phyloP scores from a whole-genome alignment of 2,888 invertebrate genomes.

The Aporophyla nigra region DNA sequence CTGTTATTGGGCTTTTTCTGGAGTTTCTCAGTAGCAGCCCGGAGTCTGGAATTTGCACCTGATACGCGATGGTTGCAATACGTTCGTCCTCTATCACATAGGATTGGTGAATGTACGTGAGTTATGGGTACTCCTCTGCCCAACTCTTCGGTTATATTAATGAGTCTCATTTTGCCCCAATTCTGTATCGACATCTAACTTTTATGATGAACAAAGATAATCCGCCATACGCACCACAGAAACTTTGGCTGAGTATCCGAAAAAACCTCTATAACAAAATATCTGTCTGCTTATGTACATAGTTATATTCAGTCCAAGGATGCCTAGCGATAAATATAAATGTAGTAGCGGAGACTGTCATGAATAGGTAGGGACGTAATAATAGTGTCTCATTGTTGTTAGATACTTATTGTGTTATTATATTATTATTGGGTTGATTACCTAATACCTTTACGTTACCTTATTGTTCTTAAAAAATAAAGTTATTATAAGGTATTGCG shows the following conservation, averaged over 20 bases:
- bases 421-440: conserved; percentile 5
- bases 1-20: too few relatives aligned
- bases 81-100: too few relatives aligned
- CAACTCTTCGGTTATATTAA: neutral
- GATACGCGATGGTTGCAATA: too few relatives aligned
- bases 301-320: conserved; percentile 38
- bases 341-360: neutral
- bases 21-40: too few relatives aligned
- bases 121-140: neutral
- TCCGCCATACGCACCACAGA: conserved; percentile 1
- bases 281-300: conserved; percentile 26
- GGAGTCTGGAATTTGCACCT: too few relatives aligned
- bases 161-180: neutral
- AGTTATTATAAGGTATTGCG: neutral
- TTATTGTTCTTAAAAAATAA: neutral
- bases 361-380: conserved; percentile 14
- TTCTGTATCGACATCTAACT: neutral
- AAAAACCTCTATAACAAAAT: conserved; percentile 19
- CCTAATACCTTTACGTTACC: neutral
- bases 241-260: conserved; percentile 23
- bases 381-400: conserved; percentile 40
- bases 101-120: neutral
- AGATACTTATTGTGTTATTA: neutral
- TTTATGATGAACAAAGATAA: conserved; percentile 18
- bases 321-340: conserved; percentile 18